Base-by-base conservation (phyloP, 1,140 invertebrate species). In the Cheumatopsyche charites region DNA sequence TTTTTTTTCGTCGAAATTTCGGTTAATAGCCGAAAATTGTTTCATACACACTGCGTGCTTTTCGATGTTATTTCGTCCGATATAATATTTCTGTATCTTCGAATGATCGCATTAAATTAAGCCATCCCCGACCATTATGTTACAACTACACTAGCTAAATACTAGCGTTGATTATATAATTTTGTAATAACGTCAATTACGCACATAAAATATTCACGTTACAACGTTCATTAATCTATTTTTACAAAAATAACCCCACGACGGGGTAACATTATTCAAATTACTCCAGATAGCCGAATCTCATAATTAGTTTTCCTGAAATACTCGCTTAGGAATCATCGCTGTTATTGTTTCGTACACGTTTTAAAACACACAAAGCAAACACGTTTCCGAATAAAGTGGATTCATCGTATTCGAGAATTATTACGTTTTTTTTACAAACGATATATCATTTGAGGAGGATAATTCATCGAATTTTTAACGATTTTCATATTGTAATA, bases 161-260 rank as follows among this genome's bases (percentile, higher is more conserved):
- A 58, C 55, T 26, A 19, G 21, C 55, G 55, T 58, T 58, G 55
- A 58, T 58, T 58, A 58, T 58, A 23, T 58, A 58, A 58, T 58
- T 58, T 58, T 58, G 25, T 58, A 58, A 58, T 58, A 25, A 58
- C 55, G 55, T 58, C 55, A 58, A 58, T 58, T 58, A 58, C 55
- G 55, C 23, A 25, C 55, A 58, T 58, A 58, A 58, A 58, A 58
- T 58, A 58, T 58, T 58, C 55, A 58, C 2, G 55, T 58, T 58
- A 58, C 55, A n/a, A 23, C 55, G 55, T 58, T 58, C 55, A 58
- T 58, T 23, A 58, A 58, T 58, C 55, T 58, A 58, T 58, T 58
- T 58, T 58, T 13, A 23, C 11, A 58, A 58, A 58, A 58, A 58
- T 23, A 58, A 13, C 55, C 55, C 55, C 47, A 25, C 55, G 55